A percentile compares a stretch with the other conserved stretches of the same genome.
phyloP scores from a whole-genome alignment of 2,113 vertebrate genomes.

The Misgurnus mizolepis region DNA sequence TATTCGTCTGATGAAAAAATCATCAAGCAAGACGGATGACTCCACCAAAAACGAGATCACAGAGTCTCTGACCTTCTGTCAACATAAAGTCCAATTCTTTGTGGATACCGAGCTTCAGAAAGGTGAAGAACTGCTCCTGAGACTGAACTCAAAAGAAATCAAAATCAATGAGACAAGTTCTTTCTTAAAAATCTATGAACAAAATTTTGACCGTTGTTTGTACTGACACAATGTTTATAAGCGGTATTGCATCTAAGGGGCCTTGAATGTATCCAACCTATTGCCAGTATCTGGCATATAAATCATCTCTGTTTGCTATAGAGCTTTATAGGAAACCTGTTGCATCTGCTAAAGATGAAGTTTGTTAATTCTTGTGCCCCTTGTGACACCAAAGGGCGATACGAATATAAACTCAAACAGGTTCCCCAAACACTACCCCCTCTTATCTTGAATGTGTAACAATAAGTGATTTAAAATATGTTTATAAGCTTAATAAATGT shows the following conservation, averaged over 20 bases:
- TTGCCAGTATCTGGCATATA: constrained; percentile 20
- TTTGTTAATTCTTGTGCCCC: no score
- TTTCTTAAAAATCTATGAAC: background rate
- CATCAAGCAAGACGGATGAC: accelerated
- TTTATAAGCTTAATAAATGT: no score
- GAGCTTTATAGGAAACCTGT: background rate
- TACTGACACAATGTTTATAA: background rate
- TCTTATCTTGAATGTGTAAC: no score
- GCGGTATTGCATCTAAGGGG: background rate
- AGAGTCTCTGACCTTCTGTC: background rate
- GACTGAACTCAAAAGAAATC: accelerated
- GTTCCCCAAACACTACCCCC: no score
- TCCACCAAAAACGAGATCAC: background rate
- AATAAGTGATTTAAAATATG: no score
- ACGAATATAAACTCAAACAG: no score
- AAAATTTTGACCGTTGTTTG: background rate
- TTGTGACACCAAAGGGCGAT: no score
- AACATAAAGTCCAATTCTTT: background rate
- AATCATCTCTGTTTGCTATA: constrained; percentile 2
- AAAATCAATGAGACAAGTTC: background rate
- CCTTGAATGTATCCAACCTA: background rate
- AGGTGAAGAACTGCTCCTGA: accelerated
- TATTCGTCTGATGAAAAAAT: background rate
- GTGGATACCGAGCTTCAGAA: background rate
- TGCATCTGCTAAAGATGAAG: background rate